Evolutionary conservation across 1,140 invertebrate species (phyloP).

Genomic region (Macrotrachela quadricornifera): DNA sequence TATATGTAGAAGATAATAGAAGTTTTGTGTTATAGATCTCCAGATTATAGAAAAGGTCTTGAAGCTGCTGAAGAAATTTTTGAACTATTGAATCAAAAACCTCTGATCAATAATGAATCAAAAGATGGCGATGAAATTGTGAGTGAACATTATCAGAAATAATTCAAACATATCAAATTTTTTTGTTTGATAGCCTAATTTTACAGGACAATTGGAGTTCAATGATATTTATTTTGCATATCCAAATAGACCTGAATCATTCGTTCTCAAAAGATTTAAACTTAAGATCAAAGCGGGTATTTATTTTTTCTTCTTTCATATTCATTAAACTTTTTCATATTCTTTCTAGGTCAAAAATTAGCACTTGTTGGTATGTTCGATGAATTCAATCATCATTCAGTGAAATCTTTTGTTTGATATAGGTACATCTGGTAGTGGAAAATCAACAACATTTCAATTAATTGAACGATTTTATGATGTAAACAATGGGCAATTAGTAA

Average conservation of each 20-base stretch:
- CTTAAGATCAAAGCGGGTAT: no score
- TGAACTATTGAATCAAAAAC: neutral
- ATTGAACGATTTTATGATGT: slow-evolving; percentile 75
- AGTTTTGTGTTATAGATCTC: neutral
- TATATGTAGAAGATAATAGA: no score
- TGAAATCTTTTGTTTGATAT: no score
- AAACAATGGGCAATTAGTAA: slow-evolving; percentile 44
- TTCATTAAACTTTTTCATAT: no score
- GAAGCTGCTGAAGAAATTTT: neutral
- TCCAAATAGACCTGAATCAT: slow-evolving; percentile 17
- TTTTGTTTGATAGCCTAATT: no score
- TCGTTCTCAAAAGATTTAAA: no score
- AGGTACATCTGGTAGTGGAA: slow-evolving; percentile 31
- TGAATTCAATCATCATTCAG: no score
- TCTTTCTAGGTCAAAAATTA: no score
- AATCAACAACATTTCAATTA: slow-evolving; percentile 64
- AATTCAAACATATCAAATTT: no score
- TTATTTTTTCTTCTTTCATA: no score
- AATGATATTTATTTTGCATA: slow-evolving; percentile 27
- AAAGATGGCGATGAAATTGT: neutral
- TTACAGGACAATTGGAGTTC: slow-evolving; percentile 15
- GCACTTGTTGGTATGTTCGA: no score
- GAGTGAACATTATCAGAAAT: no score
- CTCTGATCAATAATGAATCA: neutral
- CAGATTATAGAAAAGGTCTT: neutral